phyloP scores from a whole-genome alignment of 2,113 vertebrate species.

The Oreochromis aureus region DNA sequence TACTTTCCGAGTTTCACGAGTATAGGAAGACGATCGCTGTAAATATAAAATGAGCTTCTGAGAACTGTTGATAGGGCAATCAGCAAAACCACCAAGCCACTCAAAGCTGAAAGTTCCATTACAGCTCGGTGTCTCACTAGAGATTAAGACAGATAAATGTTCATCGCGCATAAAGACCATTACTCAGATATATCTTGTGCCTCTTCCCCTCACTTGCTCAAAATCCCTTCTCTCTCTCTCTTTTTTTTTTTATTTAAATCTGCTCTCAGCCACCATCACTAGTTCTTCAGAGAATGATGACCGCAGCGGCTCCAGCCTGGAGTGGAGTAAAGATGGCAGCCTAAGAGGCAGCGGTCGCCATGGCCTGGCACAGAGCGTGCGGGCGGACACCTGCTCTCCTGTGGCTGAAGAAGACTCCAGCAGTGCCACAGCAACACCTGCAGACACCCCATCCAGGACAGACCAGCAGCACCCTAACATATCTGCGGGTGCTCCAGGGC shows the following conservation, averaged over 20 bases:
- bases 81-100: not conserved
- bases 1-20: conserved; percentile 11
- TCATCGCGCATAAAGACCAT: not conserved
- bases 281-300: conserved; percentile 99
- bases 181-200: not conserved
- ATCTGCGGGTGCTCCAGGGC: conserved; percentile 37
- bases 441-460: conserved; percentile 64
- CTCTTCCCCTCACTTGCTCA: not conserved
- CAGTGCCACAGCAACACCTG: conserved; percentile 64
- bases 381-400: conserved; percentile 89
- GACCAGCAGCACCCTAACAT: conserved; percentile 54
- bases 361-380: conserved; percentile 76
- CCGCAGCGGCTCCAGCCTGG: conserved; percentile 95
- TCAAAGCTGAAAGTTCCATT: conserved; percentile 28
- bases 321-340: conserved; percentile 93
- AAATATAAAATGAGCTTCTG: conserved; percentile 16
- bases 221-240: not conserved
- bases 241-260: not conserved
- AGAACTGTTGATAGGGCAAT: conserved; percentile 21
- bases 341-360: conserved; percentile 81
- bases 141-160: conserved; percentile 12
- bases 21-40: not conserved
- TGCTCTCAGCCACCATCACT: conserved; percentile 87
- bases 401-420: conserved; percentile 89
- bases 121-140: not conserved